Evolutionary conservation across 2,113 vertebrate genomes (phyloP).

Genomic region (Dendropsophus ebraccatus): DNA sequence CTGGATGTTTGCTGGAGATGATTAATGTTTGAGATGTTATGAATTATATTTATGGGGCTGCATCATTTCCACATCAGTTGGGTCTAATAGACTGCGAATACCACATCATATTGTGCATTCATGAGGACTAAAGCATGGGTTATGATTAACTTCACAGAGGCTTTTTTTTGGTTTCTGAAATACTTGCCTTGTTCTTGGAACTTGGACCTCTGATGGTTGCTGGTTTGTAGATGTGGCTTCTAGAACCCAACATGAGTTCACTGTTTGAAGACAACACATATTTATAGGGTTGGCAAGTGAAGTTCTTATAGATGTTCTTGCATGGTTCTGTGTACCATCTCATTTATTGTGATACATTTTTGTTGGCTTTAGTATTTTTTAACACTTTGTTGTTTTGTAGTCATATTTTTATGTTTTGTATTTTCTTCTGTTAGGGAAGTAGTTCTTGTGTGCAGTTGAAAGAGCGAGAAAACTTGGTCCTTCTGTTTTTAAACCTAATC

Average conservation of each 20-base stretch:
- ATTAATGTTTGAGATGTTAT: slow-evolving; percentile 31
- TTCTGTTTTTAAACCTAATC: too few relatives aligned
- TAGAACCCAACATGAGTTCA: slow-evolving; percentile 4
- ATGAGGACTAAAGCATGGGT: slow-evolving; percentile 27
- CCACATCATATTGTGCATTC: slow-evolving; percentile 44
- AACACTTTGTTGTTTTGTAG: too few relatives aligned
- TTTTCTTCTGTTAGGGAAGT: too few relatives aligned
- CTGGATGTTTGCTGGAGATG: slow-evolving; percentile 26
- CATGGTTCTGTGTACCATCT: too few relatives aligned
- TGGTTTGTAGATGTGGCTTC: slow-evolving; percentile 39
- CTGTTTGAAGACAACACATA: neutral
- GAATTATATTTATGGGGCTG: slow-evolving; percentile 34
- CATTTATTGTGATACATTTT: neutral
- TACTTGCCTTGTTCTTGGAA: slow-evolving; percentile 38
- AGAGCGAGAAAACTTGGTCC: too few relatives aligned
- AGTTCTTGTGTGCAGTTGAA: too few relatives aligned
- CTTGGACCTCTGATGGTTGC: slow-evolving; percentile 24
- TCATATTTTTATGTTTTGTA: too few relatives aligned
- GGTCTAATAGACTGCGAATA: slow-evolving; percentile 26
- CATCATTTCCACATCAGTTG: slow-evolving; percentile 49
- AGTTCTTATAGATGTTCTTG: neutral
- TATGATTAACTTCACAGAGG: slow-evolving; percentile 45
- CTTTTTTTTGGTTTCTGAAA: slow-evolving; percentile 37
- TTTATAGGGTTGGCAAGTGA: neutral
- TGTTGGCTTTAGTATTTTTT: too few relatives aligned